A percentile compares a stretch with the other conserved stretches of the same genome.
Conservation (phyloP, 92 coral and sea anemone genomes). For the Phymanthus crucifer region DNA sequence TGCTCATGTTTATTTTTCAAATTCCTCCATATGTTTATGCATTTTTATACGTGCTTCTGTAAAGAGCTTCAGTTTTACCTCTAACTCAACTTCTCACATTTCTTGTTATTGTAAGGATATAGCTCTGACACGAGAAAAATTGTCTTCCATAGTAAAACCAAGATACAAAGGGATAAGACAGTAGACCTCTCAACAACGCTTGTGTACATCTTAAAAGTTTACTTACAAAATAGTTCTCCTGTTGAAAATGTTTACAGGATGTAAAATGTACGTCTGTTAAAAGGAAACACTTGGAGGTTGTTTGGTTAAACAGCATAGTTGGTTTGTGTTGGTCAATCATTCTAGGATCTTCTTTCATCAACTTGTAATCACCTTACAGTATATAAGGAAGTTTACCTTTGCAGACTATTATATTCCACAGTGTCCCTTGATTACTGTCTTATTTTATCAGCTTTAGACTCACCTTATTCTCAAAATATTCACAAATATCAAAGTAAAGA, state of each 20-base stretch:
- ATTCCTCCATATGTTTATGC: background rate
- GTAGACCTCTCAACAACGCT: background rate
- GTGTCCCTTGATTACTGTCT: too few relatives aligned
- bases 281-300: background rate
- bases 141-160: background rate
- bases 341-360: background rate
- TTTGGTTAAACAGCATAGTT: background rate
- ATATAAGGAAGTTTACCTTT: too few relatives aligned
- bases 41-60: background rate
- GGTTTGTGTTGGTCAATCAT: background rate
- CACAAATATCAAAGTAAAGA: too few relatives aligned
- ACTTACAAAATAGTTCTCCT: background rate
- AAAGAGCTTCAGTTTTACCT: slow-evolving; percentile 2
- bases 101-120: slow-evolving; percentile 8
- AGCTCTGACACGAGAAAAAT: background rate
- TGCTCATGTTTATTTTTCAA: background rate
- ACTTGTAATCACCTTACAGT: background rate
- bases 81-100: background rate
- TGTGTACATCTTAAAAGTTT: background rate
- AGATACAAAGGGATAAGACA: background rate
- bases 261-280: background rate
- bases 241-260: background rate
- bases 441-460: too few relatives aligned
- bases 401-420: too few relatives aligned
- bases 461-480: too few relatives aligned